Base-by-base conservation (phyloP, 2,797 vertebrate species). In the Mormyrops boulengeri region DNA sequence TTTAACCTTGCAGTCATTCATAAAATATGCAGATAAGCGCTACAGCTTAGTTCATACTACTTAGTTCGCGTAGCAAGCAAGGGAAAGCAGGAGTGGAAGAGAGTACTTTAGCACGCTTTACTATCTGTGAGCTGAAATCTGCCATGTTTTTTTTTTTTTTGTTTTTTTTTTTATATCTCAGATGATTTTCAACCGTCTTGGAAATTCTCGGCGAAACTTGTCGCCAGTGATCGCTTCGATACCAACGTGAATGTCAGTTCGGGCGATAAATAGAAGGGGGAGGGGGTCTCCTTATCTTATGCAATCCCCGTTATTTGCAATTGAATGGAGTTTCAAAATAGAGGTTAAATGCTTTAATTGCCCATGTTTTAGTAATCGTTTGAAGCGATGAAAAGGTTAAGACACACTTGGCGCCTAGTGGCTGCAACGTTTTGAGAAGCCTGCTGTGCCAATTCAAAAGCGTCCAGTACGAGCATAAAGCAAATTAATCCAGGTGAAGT, bases 361-460 rank as follows among this genome's bases (percentile, higher is more conserved):
- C 55, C 38, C 44, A 80, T 86, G 88, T 88, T 91, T 90, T 90
- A 86, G 60, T 80, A 26, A 66, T 38, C 84, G 84, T 89, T 91
- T 90, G 89, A 88, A 90, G 89, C 87, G 34, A 44, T 89, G 88
- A 91, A 90, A 89, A 89, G 87, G 88, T 86, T 87, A 66, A 86
- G 69, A 90, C 92, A 87, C 88, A 60, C 90, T 88, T 92, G 92
- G 91, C 91, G 91, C 91, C 92, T 92, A 38, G n/a, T 89, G 90
- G 91, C 90, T 90, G 90, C 22, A 41, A 55, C 57, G 87, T 89
- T 90, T 90, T 82, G 89, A 91, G 90, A 90, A 89, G 88, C 91
- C 91, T 89, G 91, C 91, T 90, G 89, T 69, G 89, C 9, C 66
- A n/a, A 30, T 2, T 88, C 26, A 88, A 85, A 87, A 85, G 12